Evolutionary conservation across 1,140 invertebrate genomes (phyloP).

Genomic region (Zaprionus tsacasi): DNA sequence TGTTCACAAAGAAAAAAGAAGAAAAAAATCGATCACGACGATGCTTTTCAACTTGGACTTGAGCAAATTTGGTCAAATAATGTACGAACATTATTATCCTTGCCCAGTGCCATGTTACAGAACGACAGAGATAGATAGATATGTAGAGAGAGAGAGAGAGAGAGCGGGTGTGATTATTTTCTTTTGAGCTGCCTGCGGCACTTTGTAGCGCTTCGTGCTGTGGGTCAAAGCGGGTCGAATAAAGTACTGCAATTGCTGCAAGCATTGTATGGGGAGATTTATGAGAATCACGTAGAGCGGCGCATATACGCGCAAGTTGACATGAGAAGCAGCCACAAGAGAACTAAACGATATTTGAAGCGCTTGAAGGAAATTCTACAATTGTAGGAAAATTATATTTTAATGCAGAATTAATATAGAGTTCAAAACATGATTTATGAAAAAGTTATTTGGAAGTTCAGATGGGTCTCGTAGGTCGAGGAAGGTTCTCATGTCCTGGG

Average conservation of each 20-base stretch:
- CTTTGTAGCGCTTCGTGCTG: constrained; percentile 40
- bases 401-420: too few species aligned
- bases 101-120: constrained; percentile 37
- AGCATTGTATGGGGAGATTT: constrained; percentile 36
- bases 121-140: too few species aligned
- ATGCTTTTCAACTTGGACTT: constrained; percentile 51
- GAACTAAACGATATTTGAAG: constrained; percentile 2
- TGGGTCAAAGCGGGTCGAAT: constrained; percentile 69
- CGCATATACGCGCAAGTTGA: constrained; percentile 4
- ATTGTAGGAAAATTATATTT: too few species aligned
- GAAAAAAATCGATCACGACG: constrained; percentile 60
- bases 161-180: constrained; percentile 47
- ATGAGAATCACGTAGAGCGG: constrained; percentile 39
- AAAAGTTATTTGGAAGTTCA: too few species aligned
- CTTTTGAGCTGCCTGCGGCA: constrained; percentile 34
- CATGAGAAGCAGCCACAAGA: neutral
- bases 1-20: constrained; percentile 8
- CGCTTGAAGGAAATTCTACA: too few species aligned
- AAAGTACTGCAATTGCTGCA: constrained; percentile 51
- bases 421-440: too few species aligned
- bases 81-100: constrained; percentile 75
- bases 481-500: too few species aligned
- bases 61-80: constrained; percentile 74
- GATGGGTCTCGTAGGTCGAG: too few species aligned
- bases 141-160: constrained; percentile 10